These are phyloP conservation scores for Diaphora mendica DNA, from an alignment of 2,888 invertebrate species.

Conservation along the genomic window DNA sequence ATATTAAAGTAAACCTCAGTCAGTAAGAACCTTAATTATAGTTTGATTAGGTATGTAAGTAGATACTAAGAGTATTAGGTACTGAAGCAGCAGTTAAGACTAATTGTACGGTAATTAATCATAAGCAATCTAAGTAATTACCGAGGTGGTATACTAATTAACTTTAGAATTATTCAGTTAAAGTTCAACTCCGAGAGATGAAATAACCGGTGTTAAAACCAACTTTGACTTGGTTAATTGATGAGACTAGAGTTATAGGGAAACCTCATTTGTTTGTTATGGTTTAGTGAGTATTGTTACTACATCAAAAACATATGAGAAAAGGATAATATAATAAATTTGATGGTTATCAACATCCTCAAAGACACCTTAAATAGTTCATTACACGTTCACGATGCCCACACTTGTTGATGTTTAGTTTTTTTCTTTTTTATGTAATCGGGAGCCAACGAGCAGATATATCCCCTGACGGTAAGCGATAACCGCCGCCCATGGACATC, in stretches of 20 bases:
- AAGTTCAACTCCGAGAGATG: neutral
- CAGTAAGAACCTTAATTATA: neutral
- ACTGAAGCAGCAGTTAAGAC: conserved; percentile 1
- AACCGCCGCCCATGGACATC: no score
- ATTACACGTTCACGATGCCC: no score
- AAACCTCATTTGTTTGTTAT: neutral
- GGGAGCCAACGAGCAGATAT: no score
- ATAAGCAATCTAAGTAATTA: conserved; percentile 15
- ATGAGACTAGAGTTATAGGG: neutral
- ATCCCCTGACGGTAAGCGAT: no score
- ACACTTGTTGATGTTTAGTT: no score
- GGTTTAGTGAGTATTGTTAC: neutral
- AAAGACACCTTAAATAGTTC: no score
- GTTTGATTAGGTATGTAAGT: no score
- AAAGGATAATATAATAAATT: no score
- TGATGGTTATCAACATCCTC: no score
- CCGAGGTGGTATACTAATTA: conserved; percentile 10
- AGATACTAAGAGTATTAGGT: neutral
- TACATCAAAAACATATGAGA: neutral
- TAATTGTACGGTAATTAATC: conserved; percentile 13
- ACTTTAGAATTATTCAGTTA: conserved; percentile 13
- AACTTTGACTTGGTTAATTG: conserved; percentile 9
- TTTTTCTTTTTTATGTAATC: no score
- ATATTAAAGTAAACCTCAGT: neutral
- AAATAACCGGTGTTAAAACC: conserved; percentile 5